Percentiles rank a stretch among this genome's conserved stretches.
These are phyloP conservation scores for Panthera tigris DNA, from an alignment of 2,113 vertebrate species.

Conservation along the genomic window DNA sequence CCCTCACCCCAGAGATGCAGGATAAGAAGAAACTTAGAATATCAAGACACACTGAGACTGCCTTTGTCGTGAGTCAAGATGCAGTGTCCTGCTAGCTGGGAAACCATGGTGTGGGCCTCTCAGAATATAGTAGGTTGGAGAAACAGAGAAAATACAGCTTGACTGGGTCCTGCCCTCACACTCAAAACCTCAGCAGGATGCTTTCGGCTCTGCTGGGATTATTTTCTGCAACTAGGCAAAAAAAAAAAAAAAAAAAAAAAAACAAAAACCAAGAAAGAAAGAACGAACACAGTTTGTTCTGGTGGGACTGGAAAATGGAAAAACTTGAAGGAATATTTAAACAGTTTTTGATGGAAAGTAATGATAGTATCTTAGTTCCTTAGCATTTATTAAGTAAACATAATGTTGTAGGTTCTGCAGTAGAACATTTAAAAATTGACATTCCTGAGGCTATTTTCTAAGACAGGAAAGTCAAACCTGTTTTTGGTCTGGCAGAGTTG, in stretches of 20 bases:
- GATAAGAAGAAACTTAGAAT: neutral
- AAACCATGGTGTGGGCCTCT: neutral
- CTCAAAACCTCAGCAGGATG: conserved; percentile 43
- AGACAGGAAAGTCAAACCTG: neutral
- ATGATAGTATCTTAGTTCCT: neutral
- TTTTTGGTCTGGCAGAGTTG: neutral
- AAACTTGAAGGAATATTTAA: neutral
- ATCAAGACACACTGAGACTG: neutral
- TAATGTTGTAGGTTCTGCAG: neutral
- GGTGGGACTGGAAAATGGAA: neutral
- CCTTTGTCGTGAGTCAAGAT: neutral
- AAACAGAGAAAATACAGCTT: conserved; percentile 40
- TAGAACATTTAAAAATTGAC: neutral
- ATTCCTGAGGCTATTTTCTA: neutral
- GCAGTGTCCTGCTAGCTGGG: neutral
- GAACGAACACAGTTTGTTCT: neutral
- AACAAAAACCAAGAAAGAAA: neutral
- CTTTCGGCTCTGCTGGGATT: conserved; percentile 48
- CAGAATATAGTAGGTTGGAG: neutral
- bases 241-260: neutral
- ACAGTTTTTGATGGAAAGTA: conserved; percentile 2
- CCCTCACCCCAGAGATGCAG: neutral
- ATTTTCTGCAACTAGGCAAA: neutral
- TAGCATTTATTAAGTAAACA: neutral
- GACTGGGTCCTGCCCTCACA: neutral